A percentile compares a stretch with the other conserved stretches of the same genome.
Evolutionary conservation across 2,113 vertebrate genomes (phyloP).

Genomic region (Vulpes ferrilata): DNA sequence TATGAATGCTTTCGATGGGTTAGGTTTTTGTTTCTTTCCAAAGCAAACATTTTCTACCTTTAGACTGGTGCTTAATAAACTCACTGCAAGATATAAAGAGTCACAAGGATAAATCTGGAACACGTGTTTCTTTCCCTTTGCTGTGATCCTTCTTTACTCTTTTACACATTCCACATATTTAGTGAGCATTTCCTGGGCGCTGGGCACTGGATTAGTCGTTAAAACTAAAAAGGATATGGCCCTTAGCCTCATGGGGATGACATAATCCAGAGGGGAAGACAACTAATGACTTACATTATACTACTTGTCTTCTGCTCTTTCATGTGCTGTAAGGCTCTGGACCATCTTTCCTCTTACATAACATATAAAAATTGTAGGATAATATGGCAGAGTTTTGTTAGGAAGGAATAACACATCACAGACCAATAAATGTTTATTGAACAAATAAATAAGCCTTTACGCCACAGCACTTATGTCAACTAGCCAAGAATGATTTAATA

Average conservation of each 20-base stretch:
- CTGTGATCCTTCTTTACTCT: not conserved
- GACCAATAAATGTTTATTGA: not conserved
- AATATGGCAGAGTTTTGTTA: not conserved
- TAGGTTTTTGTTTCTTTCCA: not conserved
- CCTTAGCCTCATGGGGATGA: not conserved
- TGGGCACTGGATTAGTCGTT: not conserved
- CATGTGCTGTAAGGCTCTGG: not conserved
- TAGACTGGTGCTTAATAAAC: not conserved
- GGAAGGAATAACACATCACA: not conserved
- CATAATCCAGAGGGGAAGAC: not conserved
- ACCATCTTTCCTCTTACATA: not conserved
- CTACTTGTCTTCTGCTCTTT: not conserved
- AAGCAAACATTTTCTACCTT: not conserved
- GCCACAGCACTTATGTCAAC: not conserved
- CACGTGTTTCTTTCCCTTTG: not conserved
- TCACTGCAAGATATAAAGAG: not conserved
- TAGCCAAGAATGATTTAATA: not conserved
- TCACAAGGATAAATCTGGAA: not conserved
- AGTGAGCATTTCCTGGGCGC: not conserved
- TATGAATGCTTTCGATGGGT: not conserved
- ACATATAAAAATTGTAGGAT: not conserved
- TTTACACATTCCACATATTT: not conserved
- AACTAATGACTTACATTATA: not conserved
- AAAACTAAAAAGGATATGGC: not conserved
- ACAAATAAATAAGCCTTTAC: not conserved